Percentiles rank a stretch among this genome's conserved stretches.
Conservation (phyloP, 1,140 invertebrate genomes). For the Chelonus insularis region DNA sequence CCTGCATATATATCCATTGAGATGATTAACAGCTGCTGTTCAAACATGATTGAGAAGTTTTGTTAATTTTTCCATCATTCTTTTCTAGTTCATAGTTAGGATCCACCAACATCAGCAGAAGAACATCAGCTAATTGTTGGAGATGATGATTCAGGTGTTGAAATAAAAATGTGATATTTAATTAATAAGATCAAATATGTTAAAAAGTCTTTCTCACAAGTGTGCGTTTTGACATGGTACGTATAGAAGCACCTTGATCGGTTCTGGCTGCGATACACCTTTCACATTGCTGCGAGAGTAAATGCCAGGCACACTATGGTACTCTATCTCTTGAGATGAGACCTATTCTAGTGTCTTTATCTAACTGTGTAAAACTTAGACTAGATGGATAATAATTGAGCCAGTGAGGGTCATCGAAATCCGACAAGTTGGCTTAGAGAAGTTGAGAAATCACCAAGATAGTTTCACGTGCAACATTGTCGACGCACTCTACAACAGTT, state of each 20-base stretch:
- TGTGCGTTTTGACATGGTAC: constrained; percentile 38
- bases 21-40: too few relatives aligned
- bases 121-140: too few relatives aligned
- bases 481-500: neutral
- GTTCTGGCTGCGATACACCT: constrained; percentile 46
- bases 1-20: too few relatives aligned
- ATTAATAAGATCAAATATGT: neutral
- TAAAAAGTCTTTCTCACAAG: constrained; percentile 23
- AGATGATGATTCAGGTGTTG: too few relatives aligned
- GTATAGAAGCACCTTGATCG: constrained; percentile 50
- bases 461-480: constrained; percentile 4
- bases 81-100: too few relatives aligned
- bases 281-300: constrained; percentile 59
- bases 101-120: too few relatives aligned
- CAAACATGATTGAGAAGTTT: too few relatives aligned
- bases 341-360: neutral
- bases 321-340: neutral
- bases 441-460: constrained; percentile 5
- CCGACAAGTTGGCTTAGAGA: neutral
- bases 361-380: neutral
- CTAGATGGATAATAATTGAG: constrained; percentile 17
- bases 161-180: too few relatives aligned
- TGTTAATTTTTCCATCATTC: too few relatives aligned
- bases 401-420: constrained; percentile 15
- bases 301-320: constrained; percentile 46